These are phyloP conservation scores for Chauna torquata DNA, from an alignment of 2,113 vertebrate species.

Conservation along the genomic window DNA sequence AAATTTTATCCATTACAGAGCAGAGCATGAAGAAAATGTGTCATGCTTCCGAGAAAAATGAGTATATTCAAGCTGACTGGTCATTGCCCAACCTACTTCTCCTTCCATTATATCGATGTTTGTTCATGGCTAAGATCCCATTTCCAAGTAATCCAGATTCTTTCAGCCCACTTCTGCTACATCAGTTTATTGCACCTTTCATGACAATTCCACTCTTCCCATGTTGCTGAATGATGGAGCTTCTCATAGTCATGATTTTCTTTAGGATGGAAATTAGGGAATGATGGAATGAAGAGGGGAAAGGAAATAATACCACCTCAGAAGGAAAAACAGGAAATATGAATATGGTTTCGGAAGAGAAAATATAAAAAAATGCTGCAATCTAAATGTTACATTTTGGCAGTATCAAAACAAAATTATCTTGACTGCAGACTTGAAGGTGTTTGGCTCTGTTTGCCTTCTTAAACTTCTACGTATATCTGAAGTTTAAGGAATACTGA, in stretches of 20 bases:
- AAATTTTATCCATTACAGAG: neutral
- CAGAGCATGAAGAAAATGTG: neutral
- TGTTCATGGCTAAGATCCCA: neutral
- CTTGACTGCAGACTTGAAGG: neutral
- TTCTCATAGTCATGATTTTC: neutral
- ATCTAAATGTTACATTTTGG: neutral
- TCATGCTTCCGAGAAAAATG: neutral
- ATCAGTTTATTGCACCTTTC: neutral
- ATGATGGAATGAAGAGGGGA: neutral
- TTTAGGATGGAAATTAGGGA: neutral
- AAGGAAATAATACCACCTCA: neutral
- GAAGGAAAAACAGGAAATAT: neutral
- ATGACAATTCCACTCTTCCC: neutral
- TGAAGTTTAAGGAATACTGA: neutral
- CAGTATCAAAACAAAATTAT: neutral
- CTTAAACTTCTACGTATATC: neutral
- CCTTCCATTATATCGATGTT: neutral
- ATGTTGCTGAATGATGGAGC: neutral
- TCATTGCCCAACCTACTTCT: neutral
- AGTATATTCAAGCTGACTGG: neutral
- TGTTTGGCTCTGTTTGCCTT: neutral
- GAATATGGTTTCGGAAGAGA: constrained; percentile 7
- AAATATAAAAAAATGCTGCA: neutral
- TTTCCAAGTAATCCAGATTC: neutral
- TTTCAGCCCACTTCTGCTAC: neutral